These are phyloP conservation scores for Perdita meconis DNA, from an alignment of 2,888 invertebrate species.

Conservation along the genomic window DNA sequence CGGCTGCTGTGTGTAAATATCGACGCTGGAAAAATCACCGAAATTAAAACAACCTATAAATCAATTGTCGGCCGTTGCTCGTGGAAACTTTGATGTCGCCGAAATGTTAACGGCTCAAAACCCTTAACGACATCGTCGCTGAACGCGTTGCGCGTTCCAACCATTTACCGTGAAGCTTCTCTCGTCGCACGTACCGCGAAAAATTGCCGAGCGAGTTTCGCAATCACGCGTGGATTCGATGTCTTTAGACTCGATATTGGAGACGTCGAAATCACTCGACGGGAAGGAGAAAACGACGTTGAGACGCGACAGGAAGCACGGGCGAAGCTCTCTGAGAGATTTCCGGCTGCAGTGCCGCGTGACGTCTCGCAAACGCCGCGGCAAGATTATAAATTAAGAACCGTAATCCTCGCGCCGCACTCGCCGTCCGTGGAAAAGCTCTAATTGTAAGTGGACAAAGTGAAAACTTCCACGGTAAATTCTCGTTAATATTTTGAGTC, in stretches of 20 bases:
- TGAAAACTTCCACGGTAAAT: constrained; percentile 11
- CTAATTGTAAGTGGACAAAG: constrained; percentile 44
- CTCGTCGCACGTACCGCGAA: constrained; percentile 4
- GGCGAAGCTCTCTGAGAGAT: constrained; percentile 37
- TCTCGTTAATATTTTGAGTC: constrained; percentile 5
- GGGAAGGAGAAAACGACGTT: constrained; percentile 23
- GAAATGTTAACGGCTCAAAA: background rate
- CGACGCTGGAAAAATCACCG: background rate
- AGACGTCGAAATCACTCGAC: constrained; percentile 16
- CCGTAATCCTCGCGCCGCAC: constrained; percentile 54
- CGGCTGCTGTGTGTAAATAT: no score
- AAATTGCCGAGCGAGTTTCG: constrained; percentile 19
- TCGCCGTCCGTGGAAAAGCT: constrained; percentile 24
- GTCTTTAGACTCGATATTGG: constrained; percentile 35
- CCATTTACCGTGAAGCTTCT: constrained; percentile 15
- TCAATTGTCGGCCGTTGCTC: background rate
- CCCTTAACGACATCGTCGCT: constrained; percentile 4
- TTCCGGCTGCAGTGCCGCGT: constrained; percentile 23
- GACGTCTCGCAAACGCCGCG: constrained; percentile 49
- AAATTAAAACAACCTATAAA: background rate
- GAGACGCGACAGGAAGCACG: constrained; percentile 23
- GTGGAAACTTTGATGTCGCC: background rate
- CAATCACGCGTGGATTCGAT: constrained; percentile 20
- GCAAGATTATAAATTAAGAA: constrained; percentile 64
- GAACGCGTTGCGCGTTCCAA: constrained; percentile 13